Evolutionary conservation across 1,140 invertebrate genomes (phyloP).

Genomic region (Globodera rostochiensis): DNA sequence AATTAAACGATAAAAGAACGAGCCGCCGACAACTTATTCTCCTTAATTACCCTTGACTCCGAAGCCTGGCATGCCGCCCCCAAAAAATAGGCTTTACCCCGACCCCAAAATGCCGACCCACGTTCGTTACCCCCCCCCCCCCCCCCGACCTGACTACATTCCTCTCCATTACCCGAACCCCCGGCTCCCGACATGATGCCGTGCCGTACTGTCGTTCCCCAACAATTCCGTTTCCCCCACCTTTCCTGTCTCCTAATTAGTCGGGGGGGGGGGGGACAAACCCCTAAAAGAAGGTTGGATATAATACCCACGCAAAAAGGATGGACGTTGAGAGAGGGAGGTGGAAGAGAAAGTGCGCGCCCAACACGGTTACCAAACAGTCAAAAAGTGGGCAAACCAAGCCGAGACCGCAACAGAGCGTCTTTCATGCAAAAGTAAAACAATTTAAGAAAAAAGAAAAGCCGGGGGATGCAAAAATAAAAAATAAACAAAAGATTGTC

Average conservation of each 20-base stretch:
- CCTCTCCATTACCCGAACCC: neutral
- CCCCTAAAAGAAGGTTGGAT: neutral
- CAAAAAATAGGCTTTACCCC: too few species aligned
- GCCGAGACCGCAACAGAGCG: constrained; percentile 68
- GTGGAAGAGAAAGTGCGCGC: constrained; percentile 76
- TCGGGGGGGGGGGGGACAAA: too few species aligned
- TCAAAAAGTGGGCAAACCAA: constrained; percentile 71
- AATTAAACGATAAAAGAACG: too few species aligned
- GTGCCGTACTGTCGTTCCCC: neutral
- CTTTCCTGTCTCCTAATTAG: too few species aligned
- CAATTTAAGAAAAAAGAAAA: too few species aligned
- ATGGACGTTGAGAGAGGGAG: constrained; percentile 75
- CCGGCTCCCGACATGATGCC: too few species aligned
- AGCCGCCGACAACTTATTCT: too few species aligned
- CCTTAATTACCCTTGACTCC: too few species aligned
- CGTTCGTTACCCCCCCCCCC: too few species aligned
- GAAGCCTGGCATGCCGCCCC: too few species aligned
- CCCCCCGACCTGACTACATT: too few species aligned
- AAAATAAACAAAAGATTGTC: constrained; percentile 70
- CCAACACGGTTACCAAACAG: constrained; percentile 73
- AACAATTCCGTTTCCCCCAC: neutral
- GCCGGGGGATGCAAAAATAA: neutral
- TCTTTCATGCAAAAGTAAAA: constrained; percentile 74
- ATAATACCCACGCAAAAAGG: constrained; percentile 44
- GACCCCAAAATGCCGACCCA: too few species aligned